Conservation (phyloP, 1,140 invertebrate genomes). For the Pseudomyrmex flavicornis region DNA sequence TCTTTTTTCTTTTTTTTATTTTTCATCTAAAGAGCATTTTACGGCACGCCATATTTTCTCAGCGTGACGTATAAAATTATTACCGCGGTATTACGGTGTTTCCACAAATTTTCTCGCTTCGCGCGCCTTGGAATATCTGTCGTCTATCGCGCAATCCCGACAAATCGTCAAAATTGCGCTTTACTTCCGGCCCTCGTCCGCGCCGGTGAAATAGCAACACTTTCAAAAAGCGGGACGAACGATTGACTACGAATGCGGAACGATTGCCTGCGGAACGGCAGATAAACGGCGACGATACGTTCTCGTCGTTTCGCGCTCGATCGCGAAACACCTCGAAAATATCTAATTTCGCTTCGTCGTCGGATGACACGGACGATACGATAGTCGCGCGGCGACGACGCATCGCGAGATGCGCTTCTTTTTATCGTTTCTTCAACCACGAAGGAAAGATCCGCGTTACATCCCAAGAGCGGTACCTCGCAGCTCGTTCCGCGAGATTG, state of each 20-base stretch:
- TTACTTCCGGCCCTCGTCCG: neutral
- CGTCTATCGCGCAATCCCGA: neutral
- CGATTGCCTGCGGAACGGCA: slow-evolving; percentile 23
- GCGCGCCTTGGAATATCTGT: neutral
- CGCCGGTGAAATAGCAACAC: neutral
- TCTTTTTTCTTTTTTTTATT: no score
- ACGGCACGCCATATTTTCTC: no score
- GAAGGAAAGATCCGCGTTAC: slow-evolving; percentile 4
- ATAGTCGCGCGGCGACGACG: slow-evolving; percentile 13
- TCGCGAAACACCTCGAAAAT: slow-evolving; percentile 45
- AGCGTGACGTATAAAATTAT: neutral
- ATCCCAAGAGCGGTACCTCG: slow-evolving; percentile 31
- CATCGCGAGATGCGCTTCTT: neutral
- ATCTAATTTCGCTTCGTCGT: slow-evolving; percentile 30
- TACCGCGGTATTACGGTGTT: neutral
- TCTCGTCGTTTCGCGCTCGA: neutral
- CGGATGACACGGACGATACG: slow-evolving; percentile 7
- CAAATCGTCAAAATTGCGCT: neutral
- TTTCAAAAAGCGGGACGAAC: slow-evolving; percentile 23
- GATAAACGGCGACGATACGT: slow-evolving; percentile 38
- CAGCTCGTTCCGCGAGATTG: slow-evolving; percentile 69
- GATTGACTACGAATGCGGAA: slow-evolving; percentile 34
- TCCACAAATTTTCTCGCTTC: neutral
- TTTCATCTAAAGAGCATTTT: no score
- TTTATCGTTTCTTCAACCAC: slow-evolving; percentile 39